These are phyloP conservation scores for Limnephilus auricula DNA, from an alignment of 2,888 invertebrate genomes.

Conservation along the genomic window DNA sequence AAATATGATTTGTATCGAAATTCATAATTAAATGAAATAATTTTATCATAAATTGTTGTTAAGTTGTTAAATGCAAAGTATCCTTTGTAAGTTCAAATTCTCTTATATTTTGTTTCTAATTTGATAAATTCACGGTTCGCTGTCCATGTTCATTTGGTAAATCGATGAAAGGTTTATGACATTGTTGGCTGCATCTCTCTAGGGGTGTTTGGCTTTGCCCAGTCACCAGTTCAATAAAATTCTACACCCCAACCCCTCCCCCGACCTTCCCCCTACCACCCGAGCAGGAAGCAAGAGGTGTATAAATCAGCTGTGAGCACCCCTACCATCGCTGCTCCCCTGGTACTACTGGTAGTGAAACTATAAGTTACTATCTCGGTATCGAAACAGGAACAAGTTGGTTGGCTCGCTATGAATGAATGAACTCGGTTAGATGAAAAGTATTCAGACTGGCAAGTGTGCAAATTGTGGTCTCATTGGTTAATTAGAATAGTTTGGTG, in stretches of 20 bases:
- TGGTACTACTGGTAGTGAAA: not conserved
- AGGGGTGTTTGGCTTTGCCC: not conserved
- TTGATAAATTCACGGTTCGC: not conserved
- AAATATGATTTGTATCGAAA: too few relatives aligned
- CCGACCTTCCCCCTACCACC: not conserved
- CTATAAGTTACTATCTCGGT: not conserved
- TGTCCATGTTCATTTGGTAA: not conserved
- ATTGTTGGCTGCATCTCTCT: constrained; percentile 1
- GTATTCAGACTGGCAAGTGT: not conserved
- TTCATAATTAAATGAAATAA: too few relatives aligned
- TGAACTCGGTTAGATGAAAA: not conserved
- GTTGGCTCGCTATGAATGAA: not conserved
- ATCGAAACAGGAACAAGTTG: not conserved
- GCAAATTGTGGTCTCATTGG: not conserved
- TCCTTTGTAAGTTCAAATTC: not conserved
- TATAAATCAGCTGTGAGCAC: constrained; percentile 1
- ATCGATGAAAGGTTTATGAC: not conserved
- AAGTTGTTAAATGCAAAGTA: not conserved
- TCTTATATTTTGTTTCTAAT: not conserved
- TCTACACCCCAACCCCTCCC: not conserved
- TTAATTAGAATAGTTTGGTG: too few relatives aligned
- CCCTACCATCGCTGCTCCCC: not conserved
- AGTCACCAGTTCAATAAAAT: constrained; percentile 25
- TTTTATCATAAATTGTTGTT: too few relatives aligned
- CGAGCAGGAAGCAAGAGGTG: constrained; percentile 3